Base-by-base conservation (phyloP, 2,113 vertebrate species). In the Podilymbus podiceps region DNA sequence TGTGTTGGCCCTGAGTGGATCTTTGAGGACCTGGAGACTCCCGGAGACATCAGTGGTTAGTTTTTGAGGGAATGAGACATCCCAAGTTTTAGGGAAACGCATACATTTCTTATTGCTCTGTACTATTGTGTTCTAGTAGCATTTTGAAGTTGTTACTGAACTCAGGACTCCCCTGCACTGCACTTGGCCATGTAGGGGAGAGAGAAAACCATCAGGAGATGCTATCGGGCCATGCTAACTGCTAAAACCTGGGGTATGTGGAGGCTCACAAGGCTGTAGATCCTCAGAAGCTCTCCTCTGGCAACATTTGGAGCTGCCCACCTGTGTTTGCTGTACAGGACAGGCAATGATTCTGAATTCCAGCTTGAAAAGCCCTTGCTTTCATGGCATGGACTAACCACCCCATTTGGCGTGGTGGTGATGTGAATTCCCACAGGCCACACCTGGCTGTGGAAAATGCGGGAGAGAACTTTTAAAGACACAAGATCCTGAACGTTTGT, bases 181-280 rank as follows among this genome's bases (percentile, higher is more conserved):
- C n/a, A 19, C n/a, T 53, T 38, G 17, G 44, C 59, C 21, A 3
- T 1, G 12, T 1, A 49, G 30, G 18, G 9, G 3, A 53, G 52
- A 15, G 3, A 55, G 52, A 72, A 40, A 79, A 25, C 10, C 5
- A 4, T 1, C 15, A 11, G 13, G 53, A 81, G 30, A 3, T 27
- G 56, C 9, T 56, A 4, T 10, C 72, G 44, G 71, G 15, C 33
- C 49, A 20, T 16, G 23, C 5, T 30, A n/a, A 1, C 24, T 53
- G 56, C 42, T 30, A 15, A 25, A 13, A 2, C 21, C 68, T 46
- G 55, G 22, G 18, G 6, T 0, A 1, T 15, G 24, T 3, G 52
- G 55, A 21, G 81, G 25, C 44, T 72, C 82, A 6, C 3, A 1
- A 21, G 66, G 46, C 30, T 52, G 7, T 19, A 27, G 12, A 11